phyloP scores from a whole-genome alignment of 2,888 invertebrate genomes.

The Melanchra persicariae region DNA sequence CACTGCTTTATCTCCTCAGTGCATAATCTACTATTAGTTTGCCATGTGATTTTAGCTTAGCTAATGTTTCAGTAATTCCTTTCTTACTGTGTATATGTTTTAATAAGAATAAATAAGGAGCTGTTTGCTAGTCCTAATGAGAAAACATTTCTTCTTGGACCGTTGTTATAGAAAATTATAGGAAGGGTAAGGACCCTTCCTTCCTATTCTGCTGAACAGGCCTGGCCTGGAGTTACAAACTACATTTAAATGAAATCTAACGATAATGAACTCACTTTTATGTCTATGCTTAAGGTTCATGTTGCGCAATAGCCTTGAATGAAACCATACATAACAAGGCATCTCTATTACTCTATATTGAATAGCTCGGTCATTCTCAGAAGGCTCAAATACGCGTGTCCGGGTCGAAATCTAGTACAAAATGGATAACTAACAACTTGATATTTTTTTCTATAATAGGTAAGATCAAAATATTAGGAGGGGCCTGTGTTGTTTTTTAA shows the following conservation, averaged over 20 bases:
- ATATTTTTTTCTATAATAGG: too few species aligned
- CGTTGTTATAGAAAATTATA: neutral
- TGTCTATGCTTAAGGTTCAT: neutral
- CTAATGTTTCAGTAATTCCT: constrained; percentile 18
- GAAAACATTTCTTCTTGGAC: neutral
- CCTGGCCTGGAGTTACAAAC: neutral
- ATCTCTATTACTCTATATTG: neutral
- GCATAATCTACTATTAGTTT: too few species aligned
- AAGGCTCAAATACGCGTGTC: too few species aligned
- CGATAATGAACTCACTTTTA: neutral
- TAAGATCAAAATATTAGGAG: too few species aligned
- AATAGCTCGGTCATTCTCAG: too few species aligned
- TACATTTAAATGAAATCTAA: neutral
- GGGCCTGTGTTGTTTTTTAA: too few species aligned
- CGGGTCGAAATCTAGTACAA: too few species aligned
- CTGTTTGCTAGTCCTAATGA: constrained; percentile 16
- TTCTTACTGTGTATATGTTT: neutral
- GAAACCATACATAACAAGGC: neutral
- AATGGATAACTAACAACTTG: too few species aligned
- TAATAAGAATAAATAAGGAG: constrained; percentile 3
- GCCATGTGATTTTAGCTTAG: neutral
- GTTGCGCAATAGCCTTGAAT: neutral
- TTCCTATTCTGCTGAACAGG: neutral
- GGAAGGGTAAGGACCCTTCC: neutral
- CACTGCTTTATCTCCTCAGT: too few species aligned